Percentiles rank a stretch among this genome's conserved stretches.
These are phyloP conservation scores for Eulithis prunata DNA, from an alignment of 2,888 invertebrate species.

Conservation along the genomic window DNA sequence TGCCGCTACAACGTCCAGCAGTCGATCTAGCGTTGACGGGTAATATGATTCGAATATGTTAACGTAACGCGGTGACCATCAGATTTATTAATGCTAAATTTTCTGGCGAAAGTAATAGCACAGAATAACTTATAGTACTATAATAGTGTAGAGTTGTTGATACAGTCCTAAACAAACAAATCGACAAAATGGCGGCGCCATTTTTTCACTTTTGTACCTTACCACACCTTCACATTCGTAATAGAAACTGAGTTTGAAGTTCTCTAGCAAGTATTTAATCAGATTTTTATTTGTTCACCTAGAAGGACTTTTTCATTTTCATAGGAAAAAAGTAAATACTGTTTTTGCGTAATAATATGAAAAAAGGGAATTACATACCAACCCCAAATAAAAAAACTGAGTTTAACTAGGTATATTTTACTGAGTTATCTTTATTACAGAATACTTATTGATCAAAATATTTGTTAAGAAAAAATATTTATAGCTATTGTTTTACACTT, in stretches of 20 bases:
- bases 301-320: too few species aligned
- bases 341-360: too few species aligned
- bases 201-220: constrained; percentile 15
- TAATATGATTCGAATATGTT: too few species aligned
- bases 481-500: constrained; percentile 65
- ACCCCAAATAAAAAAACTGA: constrained; percentile 48
- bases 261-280: not conserved
- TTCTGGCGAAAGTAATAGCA: constrained; percentile 5
- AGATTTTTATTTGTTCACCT: too few species aligned
- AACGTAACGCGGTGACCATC: too few species aligned
- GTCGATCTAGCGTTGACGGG: too few species aligned
- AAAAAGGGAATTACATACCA: not conserved
- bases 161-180: constrained; percentile 29
- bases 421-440: constrained; percentile 73
- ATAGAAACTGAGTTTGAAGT: not conserved
- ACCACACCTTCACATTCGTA: constrained; percentile 5
- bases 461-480: constrained; percentile 68
- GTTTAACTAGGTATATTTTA: constrained; percentile 69
- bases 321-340: too few species aligned
- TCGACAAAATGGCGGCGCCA: constrained; percentile 8
- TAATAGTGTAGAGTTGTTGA: constrained; percentile 14
- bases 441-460: constrained; percentile 60
- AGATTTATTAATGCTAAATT: too few species aligned
- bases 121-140: too few species aligned
- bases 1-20: too few species aligned